Conservation (phyloP, 2,888 invertebrate species). For the Nezara viridula region DNA sequence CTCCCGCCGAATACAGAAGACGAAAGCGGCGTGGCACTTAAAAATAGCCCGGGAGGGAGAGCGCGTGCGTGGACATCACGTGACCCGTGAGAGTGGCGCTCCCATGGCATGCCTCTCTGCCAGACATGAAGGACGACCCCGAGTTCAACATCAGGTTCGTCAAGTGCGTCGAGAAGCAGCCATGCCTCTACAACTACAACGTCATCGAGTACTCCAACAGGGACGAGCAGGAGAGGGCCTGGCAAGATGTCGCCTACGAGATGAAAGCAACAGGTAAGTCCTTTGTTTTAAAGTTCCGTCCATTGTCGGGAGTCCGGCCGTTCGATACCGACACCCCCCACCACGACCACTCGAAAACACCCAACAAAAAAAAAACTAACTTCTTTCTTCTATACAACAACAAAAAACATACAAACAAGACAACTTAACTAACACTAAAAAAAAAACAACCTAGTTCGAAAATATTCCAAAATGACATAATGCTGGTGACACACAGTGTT, state of each 20-base stretch:
- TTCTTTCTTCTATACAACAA: too few relatives aligned
- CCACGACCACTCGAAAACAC: neutral
- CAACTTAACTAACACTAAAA: neutral
- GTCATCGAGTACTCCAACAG: conserved; percentile 57
- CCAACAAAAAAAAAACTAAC: neutral
- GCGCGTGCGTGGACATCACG: conserved; percentile 55
- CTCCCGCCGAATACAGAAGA: neutral
- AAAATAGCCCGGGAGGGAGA: conserved; percentile 37
- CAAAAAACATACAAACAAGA: neutral
- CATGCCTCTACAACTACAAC: conserved; percentile 58
- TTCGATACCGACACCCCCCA: conserved; percentile 43
- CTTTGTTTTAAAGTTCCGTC: neutral
- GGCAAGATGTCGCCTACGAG: conserved; percentile 54
- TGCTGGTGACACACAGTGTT: conserved; percentile 38
- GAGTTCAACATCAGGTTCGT: conserved; percentile 57
- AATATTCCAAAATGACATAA: conserved; percentile 27
- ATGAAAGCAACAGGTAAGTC: conserved; percentile 52
- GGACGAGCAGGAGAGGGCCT: conserved; percentile 56
- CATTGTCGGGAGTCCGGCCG: neutral
- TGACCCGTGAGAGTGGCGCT: conserved; percentile 52
- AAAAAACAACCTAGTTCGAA: neutral
- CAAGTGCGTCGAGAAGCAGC: conserved; percentile 57
- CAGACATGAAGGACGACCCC: conserved; percentile 57
- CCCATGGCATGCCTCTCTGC: conserved; percentile 51
- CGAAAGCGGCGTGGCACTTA: conserved; percentile 19